Evolutionary conservation across 2,888 invertebrate species (phyloP), one percentile per base, ranked within the genome.

Genomic region (Clostera curtula): DNA sequence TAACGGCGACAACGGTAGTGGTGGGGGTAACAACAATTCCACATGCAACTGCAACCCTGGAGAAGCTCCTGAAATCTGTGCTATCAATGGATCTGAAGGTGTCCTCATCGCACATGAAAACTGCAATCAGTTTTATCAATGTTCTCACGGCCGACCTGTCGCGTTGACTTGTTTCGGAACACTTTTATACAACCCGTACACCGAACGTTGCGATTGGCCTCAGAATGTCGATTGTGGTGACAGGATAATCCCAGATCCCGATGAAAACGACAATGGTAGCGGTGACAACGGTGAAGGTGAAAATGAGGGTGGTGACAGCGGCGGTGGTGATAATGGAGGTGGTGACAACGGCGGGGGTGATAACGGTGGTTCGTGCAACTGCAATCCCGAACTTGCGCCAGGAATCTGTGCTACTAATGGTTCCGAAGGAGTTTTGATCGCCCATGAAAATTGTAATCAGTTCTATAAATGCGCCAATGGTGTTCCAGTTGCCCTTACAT

Each of bases 371-470:
- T 27, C 36, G n/a, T 43, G 43, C 19, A 40, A 43, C 24, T 46
- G 45, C 13, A 43, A 47, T 5, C 46, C 44, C 2, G 40, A 31
- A 13, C 44, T 42, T 25, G 53, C 53, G 1, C 44, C 46, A 0
- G 18, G 17, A 5, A 57, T 62, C 12, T 64, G 64, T 25, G 46
- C 44, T 1, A 38, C 36, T 9, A 37, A 40, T 4, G 49, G 32
- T 3, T 56, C 58, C 2, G 42, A 56, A 7, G 59, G 59, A 3
- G 29, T 43, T 8, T 32, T 65, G 0, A 29, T 64, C 0, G 64
- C 66, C 3, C 52, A 64, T n/a, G 56, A 59, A 40, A 44, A 56
- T 25, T 65, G 64, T 31, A 55, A 59, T 28, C 37, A 60, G 19
- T 62, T 56, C 24, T 65, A 61, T 16, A 47, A 37, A 24, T 62